phyloP scores from a whole-genome alignment of 2,888 invertebrate species.

The Euclidia mi region DNA sequence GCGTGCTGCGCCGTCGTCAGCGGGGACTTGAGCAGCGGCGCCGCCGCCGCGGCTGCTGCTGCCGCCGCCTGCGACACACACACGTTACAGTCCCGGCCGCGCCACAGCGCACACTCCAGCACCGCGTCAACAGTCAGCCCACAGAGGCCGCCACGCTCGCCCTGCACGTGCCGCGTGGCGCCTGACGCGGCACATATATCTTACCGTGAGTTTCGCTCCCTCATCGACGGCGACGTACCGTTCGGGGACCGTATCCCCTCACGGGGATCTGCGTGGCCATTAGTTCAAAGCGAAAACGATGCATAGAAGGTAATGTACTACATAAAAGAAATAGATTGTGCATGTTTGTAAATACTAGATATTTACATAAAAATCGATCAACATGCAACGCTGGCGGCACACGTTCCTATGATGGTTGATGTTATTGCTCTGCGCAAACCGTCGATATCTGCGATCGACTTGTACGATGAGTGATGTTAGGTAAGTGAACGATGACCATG shows the following conservation, averaged over 20 bases:
- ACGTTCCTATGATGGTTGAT: conserved; percentile 53
- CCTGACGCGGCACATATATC: conserved; percentile 36
- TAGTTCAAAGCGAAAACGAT: conserved; percentile 71
- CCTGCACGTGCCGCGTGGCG: too few relatives aligned
- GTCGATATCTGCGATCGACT: conserved; percentile 48
- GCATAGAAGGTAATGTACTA: conserved; percentile 65
- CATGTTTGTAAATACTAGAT: conserved; percentile 57
- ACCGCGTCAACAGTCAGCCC: conserved; percentile 77
- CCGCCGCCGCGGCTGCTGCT: conserved; percentile 93
- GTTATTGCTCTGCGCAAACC: conserved; percentile 68
- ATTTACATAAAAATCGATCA: conserved; percentile 58
- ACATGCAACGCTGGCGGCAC: conserved; percentile 62
- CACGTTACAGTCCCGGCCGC: not conserved
- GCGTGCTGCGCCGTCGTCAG: conserved; percentile 96
- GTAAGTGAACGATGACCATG: conserved; percentile 68
- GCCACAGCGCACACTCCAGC: not conserved
- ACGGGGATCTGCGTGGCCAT: conserved; percentile 54
- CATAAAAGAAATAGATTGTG: conserved; percentile 58
- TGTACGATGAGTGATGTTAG: conserved; percentile 58
- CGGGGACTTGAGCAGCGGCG: conserved; percentile 95
- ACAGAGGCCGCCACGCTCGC: conserved; percentile 58
- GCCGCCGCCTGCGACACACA: conserved; percentile 86
- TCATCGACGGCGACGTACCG: conserved; percentile 23
- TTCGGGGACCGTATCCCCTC: conserved; percentile 12
- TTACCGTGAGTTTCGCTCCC: conserved; percentile 42